Base-by-base conservation (phyloP, 1,140 invertebrate species). In the Aporrectodea caliginosa region DNA sequence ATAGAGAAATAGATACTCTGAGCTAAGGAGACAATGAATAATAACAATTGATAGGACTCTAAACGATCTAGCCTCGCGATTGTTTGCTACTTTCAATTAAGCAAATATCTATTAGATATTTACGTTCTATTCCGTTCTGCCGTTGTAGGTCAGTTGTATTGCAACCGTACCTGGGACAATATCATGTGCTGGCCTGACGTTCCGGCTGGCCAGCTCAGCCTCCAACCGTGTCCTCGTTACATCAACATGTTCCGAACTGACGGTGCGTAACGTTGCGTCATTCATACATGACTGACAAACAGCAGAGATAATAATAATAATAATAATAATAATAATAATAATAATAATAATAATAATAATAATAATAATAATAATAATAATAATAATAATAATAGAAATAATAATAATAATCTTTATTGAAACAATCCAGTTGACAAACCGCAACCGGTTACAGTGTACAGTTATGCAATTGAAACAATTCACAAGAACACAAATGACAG, bases 101-200 rank as follows among this genome's bases (percentile, higher is more conserved):
- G 6, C 22, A 58, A 58, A 12, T 58, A 12, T 58, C 43, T 58
- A 12, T 6, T 58, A 12, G 22, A 22, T 58, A 12, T 22, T 6
- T 58, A 12, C 6, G 22, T 58, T 58, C 6, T 6, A 58, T 12
- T 6, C 43, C 22, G 22, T 58, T 12, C 22, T 22, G 43, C 43
- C 6, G 6, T 58, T 58, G 43, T 58, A 68, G 75, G 43, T n/a
- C n/a, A 16, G 2, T 16, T 76, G 14, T 58, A 43, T 32, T 79
- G 78, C n/a, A 70, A 79, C 27, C 58, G 78, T 1, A 82, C 82
- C 2, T 84, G 83, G 82, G 94, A 95, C 86, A 90, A 90, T 1
- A 85, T 94, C 1, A 88, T 93, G 0, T 95, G 94, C 84, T 95
- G 94, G 94, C 93, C 92, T 0, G 88, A 90, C 0, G 93, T 93